Evolutionary conservation across 2,113 vertebrate species (phyloP).

Genomic region (Nettapus auritus): DNA sequence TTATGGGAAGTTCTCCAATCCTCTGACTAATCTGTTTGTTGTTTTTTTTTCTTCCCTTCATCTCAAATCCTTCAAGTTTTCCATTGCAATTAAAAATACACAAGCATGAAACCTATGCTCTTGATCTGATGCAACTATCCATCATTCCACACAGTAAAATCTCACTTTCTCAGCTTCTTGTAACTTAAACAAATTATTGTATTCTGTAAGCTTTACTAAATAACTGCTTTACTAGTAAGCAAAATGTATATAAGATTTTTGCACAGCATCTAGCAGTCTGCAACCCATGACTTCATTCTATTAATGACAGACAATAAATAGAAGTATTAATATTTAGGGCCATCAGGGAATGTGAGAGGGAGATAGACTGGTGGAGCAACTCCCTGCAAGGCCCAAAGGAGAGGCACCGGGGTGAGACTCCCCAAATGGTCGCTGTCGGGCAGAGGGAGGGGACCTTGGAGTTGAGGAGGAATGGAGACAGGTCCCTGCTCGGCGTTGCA

Average conservation of each 20-base stretch:
- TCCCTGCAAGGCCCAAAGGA: too few species aligned
- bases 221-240: not conserved
- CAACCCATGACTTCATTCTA: not conserved
- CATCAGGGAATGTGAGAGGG: too few species aligned
- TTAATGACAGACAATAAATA: not conserved
- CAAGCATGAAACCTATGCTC: not conserved
- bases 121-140: not conserved
- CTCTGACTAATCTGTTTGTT: not conserved
- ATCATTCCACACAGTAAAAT: not conserved
- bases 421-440: too few species aligned
- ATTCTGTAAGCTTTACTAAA: not conserved
- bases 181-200: not conserved
- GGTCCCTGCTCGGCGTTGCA: too few species aligned
- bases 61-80: not conserved
- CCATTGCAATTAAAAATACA: not conserved
- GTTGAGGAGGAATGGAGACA: too few species aligned
- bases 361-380: too few species aligned
- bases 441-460: too few species aligned
- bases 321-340: not conserved
- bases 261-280: not conserved
- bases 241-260: not conserved
- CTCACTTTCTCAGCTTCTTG: not conserved
- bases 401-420: too few species aligned
- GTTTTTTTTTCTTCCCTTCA: not conserved
- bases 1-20: too few species aligned